Base-by-base conservation (phyloP, 2,888 invertebrate species). In the Lochmaea capreae region DNA sequence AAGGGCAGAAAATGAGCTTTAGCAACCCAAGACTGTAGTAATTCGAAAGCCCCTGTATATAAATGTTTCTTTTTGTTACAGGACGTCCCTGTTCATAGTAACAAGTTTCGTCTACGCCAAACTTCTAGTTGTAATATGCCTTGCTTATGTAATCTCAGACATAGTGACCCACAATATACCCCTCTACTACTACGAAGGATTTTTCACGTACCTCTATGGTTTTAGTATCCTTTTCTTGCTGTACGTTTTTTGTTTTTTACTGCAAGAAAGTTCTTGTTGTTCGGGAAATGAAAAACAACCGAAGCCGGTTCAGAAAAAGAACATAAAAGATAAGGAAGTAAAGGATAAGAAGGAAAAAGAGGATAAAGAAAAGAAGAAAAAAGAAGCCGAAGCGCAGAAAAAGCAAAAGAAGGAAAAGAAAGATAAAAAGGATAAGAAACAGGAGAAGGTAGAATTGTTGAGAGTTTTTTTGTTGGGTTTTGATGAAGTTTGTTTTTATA, bases 31-130 rank as follows among this genome's bases (percentile, higher is more conserved):
- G n/a, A n/a, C n/a, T n/a, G n/a, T n/a, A n/a, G n/a, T n/a, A n/a
- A n/a, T n/a, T n/a, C n/a, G n/a, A n/a, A n/a, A n/a, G n/a, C n/a
- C n/a, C n/a, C n/a, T n/a, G n/a, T n/a, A n/a, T n/a, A n/a, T n/a
- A n/a, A n/a, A 33, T 33, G 5, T 65, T 75, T 71, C 2, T 72
- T 62, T 78, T 76, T 76, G 43, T 91, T 91, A 79, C 93, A 97
- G 97, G 91, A 97, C 97, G 82, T 96, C 96, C 83, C 90, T 96
- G 83, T 97, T 97, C 90, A 97, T 97, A 89, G 95, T 97, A 88
- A 94, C 97, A 90, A 97, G 97, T 89, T 95, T 97, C 89, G 95
- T 97, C 85, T 98, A 98, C 89, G 97, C 97, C 85, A 96, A 97
- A 89, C 93, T 97, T 78, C 90, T 97, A 87, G 94, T 97, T 81